phyloP scores from a whole-genome alignment of 2,888 invertebrate genomes.

The Xylocampa areola region DNA sequence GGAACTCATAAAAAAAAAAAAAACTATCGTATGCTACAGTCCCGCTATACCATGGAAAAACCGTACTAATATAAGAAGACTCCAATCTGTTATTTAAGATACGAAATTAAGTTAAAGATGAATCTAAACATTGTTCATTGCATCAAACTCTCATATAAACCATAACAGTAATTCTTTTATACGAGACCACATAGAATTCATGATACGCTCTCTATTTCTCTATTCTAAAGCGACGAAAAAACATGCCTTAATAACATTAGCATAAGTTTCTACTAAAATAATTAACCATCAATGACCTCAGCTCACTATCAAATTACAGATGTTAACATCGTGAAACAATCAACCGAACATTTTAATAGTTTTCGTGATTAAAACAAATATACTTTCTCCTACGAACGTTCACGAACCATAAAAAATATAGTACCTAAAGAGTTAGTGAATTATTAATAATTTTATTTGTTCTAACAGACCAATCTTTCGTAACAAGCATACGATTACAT shows the following conservation, averaged over 20 bases:
- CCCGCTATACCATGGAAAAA: too few species aligned
- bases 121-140: too few species aligned
- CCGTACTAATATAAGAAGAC: too few species aligned
- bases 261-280: conserved; percentile 42
- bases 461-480: conserved; percentile 69
- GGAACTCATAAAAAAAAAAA: too few species aligned
- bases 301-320: conserved; percentile 37
- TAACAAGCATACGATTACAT: conserved; percentile 78
- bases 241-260: conserved; percentile 33
- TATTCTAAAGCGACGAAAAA: not conserved
- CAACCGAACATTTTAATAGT: conserved; percentile 41
- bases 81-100: too few species aligned
- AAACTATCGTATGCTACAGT: too few species aligned
- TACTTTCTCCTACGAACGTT: conserved; percentile 34
- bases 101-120: too few species aligned
- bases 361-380: conserved; percentile 53
- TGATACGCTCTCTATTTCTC: not conserved
- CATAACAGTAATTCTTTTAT: too few species aligned
- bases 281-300: conserved; percentile 31
- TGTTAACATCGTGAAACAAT: conserved; percentile 39
- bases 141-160: too few species aligned
- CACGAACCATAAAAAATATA: conserved; percentile 24
- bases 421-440: conserved; percentile 40
- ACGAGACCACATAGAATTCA: too few species aligned
- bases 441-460: conserved; percentile 79